Evolutionary conservation across 2,797 vertebrate species (phyloP), one percentile per base, ranked within the genome.

Genomic region (Tenualosa thibaudeaui): DNA sequence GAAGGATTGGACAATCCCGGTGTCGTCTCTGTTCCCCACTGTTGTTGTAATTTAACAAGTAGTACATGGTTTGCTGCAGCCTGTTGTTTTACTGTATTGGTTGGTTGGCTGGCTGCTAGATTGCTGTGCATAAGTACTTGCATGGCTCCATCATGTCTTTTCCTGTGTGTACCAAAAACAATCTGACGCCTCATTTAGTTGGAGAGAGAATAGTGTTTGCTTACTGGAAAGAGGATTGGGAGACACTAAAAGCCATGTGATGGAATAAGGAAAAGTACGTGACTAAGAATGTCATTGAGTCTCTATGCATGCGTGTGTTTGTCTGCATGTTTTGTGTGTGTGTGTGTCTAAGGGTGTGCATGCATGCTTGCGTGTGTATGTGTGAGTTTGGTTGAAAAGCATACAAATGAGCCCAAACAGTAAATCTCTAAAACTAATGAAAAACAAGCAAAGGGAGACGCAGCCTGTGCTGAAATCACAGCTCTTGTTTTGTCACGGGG

Each of bases 401-500:
- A 86, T 49, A 24, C 90, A 90, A 86, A 87, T 40, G 50, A 87
- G 82, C 88, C 83, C 49, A 84, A 82, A 88, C 75, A 86, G 85
- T 88, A 82, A 89, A 88, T 90, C 71, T 87, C 51, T 85, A 40
- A 88, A 82, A 89, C 62, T 88, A 90, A 90, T 86, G 24, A 88
- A 90, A 90, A 85, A 58, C 15, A 85, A 88, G 82, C 85, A 81
- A 81, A 90, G 88, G 86, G 87, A 91, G 86, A 88, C 82, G 51
- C 85, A 88, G 90, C 85, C 89, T 89, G 87, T 84, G 82, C 85
- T 88, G 84, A 90, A 90, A 83, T 90, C 87, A 91, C 89, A 84
- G 87, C 90, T 88, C 87, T 83, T 85, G 90, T 88, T 88, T 91
- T 90, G 91, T 92, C 85, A 88, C 86, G 46, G 86, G 86, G 89